Evolutionary conservation across 2,113 vertebrate genomes (phyloP).

Genomic region (Gobius niger): DNA sequence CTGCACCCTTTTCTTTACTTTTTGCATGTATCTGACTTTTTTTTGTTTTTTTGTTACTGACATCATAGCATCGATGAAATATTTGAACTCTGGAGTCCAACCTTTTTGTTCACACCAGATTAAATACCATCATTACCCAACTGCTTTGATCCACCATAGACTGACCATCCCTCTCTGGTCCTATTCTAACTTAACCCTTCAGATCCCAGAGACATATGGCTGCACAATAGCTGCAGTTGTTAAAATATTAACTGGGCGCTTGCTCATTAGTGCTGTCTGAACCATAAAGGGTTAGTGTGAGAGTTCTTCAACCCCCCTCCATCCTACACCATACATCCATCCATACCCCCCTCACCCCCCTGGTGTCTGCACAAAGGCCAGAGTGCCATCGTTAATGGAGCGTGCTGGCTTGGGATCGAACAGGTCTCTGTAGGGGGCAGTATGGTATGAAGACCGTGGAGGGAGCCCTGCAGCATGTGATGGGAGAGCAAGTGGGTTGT

Average conservation of each 20-base stretch:
- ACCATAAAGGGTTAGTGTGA: slow-evolving; percentile 51
- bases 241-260: slow-evolving; percentile 70
- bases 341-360: background rate
- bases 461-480: slow-evolving; percentile 1
- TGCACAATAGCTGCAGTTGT: slow-evolving; percentile 57
- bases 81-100: background rate
- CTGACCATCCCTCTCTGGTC: background rate
- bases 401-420: slow-evolving; percentile 55
- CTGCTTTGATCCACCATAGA: background rate
- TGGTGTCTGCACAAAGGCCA: slow-evolving; percentile 56
- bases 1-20: too few species aligned
- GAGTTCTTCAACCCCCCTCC: slow-evolving; percentile 39
- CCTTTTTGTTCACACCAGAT: background rate
- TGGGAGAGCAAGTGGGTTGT: slow-evolving; percentile 6
- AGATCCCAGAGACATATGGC: slow-evolving; percentile 46
- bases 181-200: background rate
- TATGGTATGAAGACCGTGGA: slow-evolving; percentile 29
- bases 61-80: too few species aligned
- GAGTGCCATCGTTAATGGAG: slow-evolving; percentile 59
- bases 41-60: too few species aligned
- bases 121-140: background rate
- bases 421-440: slow-evolving; percentile 44
- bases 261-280: slow-evolving; percentile 55
- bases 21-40: too few species aligned
- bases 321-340: background rate